Base-by-base conservation (phyloP, 2,888 invertebrate genomes). In the Erebia palarica region DNA sequence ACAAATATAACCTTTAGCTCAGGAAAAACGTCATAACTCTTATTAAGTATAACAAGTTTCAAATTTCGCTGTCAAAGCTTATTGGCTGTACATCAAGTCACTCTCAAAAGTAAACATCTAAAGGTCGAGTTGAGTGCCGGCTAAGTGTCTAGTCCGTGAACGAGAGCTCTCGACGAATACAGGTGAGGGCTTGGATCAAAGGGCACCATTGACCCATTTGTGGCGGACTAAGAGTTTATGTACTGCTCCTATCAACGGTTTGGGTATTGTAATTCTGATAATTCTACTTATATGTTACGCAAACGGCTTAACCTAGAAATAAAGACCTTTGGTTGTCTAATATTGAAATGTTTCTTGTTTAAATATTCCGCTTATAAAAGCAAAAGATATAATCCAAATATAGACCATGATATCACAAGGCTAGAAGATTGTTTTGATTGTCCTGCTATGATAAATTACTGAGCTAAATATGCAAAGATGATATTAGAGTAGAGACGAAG, bases 131-230 rank as follows among this genome's bases (percentile, higher is more conserved):
- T 81, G 79, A 84, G 85, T 82, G 75, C 76, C 77, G 75, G 74
- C 79, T 78, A 85, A 89, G 89, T 86, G 88, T 86, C 86, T 86
- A 81, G 90, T 86, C 87, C 86, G 87, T 85, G 84, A 89, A 86
- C 85, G 85, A 83, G 85, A 75, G 82, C 82, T 79, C 88, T 87
- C 80, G 79, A 84, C 81, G 81, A 73, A 85, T 86, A 84, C 86
- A 90, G 90, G 89, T 89, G 84, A 87, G 87, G 79, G 87, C 80
- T 80, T 82, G 83, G 87, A 90, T 92, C 91, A 92, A 92, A 92
- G 90, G 83, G 83, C 86, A 83, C 83, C 86, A 89, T 91, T 91
- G 91, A 92, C 90, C 91, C 85, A 84, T 82, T 90, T 89, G 86
- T 81, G 82, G 84, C 79, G 75, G 78, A 81, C 84, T 84, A 87